A percentile compares a stretch with the other conserved stretches of the same genome.
Conservation (phyloP, 1,140 invertebrate species). For the Harlomillsia oculata region DNA sequence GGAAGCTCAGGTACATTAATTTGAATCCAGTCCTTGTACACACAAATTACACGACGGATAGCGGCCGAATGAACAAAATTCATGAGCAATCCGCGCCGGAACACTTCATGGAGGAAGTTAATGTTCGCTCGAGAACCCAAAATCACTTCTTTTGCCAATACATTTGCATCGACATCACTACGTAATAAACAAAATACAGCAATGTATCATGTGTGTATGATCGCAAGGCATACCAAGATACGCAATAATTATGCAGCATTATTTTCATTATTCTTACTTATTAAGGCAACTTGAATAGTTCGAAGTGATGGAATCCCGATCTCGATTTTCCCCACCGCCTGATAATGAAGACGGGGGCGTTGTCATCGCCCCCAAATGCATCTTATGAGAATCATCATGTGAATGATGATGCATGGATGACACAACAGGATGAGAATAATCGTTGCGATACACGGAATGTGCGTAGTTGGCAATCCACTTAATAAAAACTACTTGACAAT, state of each 20-base stretch:
- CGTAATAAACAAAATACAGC: slow-evolving; percentile 21
- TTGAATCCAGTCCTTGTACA: slow-evolving; percentile 96
- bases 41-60: slow-evolving; percentile 75
- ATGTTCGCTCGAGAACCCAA: slow-evolving; percentile 83
- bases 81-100: slow-evolving; percentile 82
- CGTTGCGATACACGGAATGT: slow-evolving; percentile 44
- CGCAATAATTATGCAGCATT: neutral
- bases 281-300: slow-evolving; percentile 27
- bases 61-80: slow-evolving; percentile 79
- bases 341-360: slow-evolving; percentile 29
- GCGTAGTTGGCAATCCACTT: slow-evolving; percentile 81
- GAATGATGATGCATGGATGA: neutral
- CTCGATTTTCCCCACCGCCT: no score
- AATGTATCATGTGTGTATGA: neutral
- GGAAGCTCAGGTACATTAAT: slow-evolving; percentile 72
- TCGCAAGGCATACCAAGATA: neutral
- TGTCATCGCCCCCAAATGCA: no score
- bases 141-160: slow-evolving; percentile 62
- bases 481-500: slow-evolving; percentile 70
- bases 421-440: slow-evolving; percentile 10
- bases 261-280: slow-evolving; percentile 7
- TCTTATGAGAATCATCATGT: slow-evolving; percentile 20
- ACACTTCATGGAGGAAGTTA: slow-evolving; percentile 88
- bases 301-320: slow-evolving; percentile 31
- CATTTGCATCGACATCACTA: slow-evolving; percentile 41